Evolutionary conservation across 2,888 invertebrate species (phyloP), one percentile per base, ranked within the genome.

Genomic region (Drosophila affinis): DNA sequence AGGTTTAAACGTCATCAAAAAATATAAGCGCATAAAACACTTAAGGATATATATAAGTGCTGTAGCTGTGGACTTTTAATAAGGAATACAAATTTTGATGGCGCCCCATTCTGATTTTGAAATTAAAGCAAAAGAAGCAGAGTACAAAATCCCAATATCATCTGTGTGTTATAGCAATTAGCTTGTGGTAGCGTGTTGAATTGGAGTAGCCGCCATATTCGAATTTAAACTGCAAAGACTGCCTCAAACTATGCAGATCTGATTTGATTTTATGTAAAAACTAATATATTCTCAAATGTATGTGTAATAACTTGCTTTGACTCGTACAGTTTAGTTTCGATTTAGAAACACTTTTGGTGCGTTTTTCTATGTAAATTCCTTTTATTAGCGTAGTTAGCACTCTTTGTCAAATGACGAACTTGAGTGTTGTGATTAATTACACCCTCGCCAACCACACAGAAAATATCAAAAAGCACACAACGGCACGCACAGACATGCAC

Each of bases 351-450:
- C n/a, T 18, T 61, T 34, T 18, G 14, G 47, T 60, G 46, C 9
- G 29, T 61, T 63, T 34, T 18, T 34, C 57, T 57, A 65, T 62
- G 76, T 60, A 59, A 74, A 60, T 77, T 77, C 53, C 54, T 65
- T 72, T 65, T 73, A 73, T 76, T 76, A 77, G 61, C 74, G 74
- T 60, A 51, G 54, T 71, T 76, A 74, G 61, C 67, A 78, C 70
- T 62, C 60, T 62, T 34, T 71, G 69, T 75, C 68, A 75, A 78
- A 63, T 65, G 60, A 75, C 62, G 51, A 63, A 56, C 58, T 58
- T 62, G 58, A 61, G 46, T 71, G 70, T 58, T 82, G 55, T 76
- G 70, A 74, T 82, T 79, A 69, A 79, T 85, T 78, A 79, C 60
- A 70, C 58, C 56, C 49, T 76, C 59, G 70, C 62, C 70, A 55